Evolutionary conservation across 2,113 vertebrate species (phyloP).

Genomic region (Riparia riparia): DNA sequence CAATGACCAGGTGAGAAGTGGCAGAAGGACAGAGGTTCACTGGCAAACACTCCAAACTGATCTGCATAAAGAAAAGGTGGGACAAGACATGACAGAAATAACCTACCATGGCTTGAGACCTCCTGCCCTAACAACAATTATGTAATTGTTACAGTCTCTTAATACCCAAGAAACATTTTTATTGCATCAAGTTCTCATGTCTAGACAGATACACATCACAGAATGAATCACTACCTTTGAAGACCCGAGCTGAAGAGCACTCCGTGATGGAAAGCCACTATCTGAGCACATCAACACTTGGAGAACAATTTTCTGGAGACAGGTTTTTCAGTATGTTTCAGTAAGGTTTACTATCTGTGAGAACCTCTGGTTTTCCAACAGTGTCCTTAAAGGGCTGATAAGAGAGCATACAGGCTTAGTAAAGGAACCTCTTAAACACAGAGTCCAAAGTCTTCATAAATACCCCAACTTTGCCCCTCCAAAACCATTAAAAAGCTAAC

Average conservation of each 20-base stretch:
- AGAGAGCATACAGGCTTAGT: background rate
- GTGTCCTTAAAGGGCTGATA: background rate
- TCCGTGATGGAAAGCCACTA: constrained; percentile 23
- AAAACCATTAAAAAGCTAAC: background rate
- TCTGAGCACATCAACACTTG: constrained; percentile 34
- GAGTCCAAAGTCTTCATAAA: background rate
- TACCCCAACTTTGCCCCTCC: accelerated
- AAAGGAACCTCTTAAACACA: background rate
- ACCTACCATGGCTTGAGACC: background rate
- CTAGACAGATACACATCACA: constrained; percentile 36
- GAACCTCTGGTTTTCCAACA: background rate
- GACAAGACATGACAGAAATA: background rate
- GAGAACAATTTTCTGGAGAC: constrained; percentile 45
- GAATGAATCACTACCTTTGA: constrained; percentile 56
- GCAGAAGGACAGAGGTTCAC: background rate
- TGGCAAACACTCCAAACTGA: background rate
- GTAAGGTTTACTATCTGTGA: background rate
- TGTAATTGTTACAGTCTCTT: background rate
- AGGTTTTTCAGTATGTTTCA: background rate
- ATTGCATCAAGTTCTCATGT: constrained; percentile 49
- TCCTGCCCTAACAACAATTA: background rate
- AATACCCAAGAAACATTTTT: constrained; percentile 8
- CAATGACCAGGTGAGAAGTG: background rate
- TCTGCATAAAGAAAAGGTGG: background rate
- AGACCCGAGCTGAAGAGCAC: constrained; percentile 21